Evolutionary conservation across 2,888 invertebrate species (phyloP).

Genomic region (Metalampra italica): DNA sequence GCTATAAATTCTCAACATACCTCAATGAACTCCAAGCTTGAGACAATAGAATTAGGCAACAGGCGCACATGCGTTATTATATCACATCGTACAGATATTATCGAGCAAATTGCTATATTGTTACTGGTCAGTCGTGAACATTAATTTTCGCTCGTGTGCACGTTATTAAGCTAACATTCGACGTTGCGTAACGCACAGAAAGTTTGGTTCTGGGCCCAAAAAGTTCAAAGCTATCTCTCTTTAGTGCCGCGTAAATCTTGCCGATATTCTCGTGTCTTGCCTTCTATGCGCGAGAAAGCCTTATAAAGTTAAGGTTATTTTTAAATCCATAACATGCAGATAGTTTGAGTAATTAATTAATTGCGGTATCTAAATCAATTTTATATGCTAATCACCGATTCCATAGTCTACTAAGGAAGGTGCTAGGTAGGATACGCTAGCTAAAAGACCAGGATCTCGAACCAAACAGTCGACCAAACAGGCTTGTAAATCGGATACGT

Average conservation of each 20-base stretch:
- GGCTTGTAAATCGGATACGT: too few relatives aligned
- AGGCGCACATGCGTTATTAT: conserved; percentile 26
- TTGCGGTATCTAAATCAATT: too few relatives aligned
- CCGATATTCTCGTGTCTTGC: neutral
- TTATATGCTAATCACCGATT: too few relatives aligned
- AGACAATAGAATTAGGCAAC: conserved; percentile 51
- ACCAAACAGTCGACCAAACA: too few relatives aligned
- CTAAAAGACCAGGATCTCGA: too few relatives aligned
- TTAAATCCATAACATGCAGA: too few relatives aligned
- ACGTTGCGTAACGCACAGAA: conserved; percentile 8
- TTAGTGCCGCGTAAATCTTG: neutral
- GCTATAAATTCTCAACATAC: conserved; percentile 35
- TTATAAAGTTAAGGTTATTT: too few relatives aligned
- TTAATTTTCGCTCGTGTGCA: conserved; percentile 61
- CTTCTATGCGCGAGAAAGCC: too few relatives aligned
- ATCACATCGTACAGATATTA: conserved; percentile 41
- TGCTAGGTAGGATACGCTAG: too few relatives aligned
- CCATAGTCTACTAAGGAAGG: too few relatives aligned
- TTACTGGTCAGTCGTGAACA: conserved; percentile 56
- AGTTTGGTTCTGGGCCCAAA: conserved; percentile 4
- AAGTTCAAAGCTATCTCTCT: conserved; percentile 4
- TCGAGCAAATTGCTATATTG: conserved; percentile 47
- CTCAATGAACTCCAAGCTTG: conserved; percentile 25
- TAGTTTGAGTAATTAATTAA: too few relatives aligned
- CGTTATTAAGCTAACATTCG: conserved; percentile 42